Evolutionary conservation across 2,113 vertebrate species (phyloP).

Genomic region (Chiloscyllium plagiosum): DNA sequence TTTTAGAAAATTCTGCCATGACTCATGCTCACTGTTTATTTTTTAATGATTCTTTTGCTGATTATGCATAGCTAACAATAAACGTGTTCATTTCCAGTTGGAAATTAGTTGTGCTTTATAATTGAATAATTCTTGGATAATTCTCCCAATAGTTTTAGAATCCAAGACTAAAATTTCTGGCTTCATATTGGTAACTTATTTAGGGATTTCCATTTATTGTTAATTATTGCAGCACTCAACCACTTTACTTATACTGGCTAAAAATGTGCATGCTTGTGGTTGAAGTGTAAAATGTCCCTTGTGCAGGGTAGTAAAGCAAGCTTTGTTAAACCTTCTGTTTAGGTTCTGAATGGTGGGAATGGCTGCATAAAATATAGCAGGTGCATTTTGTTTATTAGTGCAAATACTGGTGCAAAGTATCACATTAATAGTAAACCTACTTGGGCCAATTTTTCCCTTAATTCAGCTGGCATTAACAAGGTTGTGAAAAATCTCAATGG

Average conservation of each 20-base stretch:
- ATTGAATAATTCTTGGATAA: constrained; percentile 27
- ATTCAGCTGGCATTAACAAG: neutral
- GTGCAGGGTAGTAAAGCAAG: neutral
- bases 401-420: neutral
- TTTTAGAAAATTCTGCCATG: neutral
- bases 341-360: neutral
- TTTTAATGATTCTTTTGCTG: neutral
- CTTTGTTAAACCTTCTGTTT: neutral
- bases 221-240: neutral
- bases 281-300: neutral
- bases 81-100: neutral
- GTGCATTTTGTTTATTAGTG: neutral
- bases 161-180: neutral
- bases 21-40: constrained; percentile 1
- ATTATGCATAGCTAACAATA: constrained; percentile 19
- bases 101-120: constrained; percentile 17
- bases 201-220: neutral
- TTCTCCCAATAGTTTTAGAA: neutral
- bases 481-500: neutral
- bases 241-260: neutral
- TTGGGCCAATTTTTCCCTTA: neutral
- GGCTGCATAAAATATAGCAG: neutral
- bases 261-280: neutral
- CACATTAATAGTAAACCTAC: neutral
- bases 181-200: constrained; percentile 9